Base-by-base conservation (phyloP, 1,140 invertebrate species). In the Heliconius himera region DNA sequence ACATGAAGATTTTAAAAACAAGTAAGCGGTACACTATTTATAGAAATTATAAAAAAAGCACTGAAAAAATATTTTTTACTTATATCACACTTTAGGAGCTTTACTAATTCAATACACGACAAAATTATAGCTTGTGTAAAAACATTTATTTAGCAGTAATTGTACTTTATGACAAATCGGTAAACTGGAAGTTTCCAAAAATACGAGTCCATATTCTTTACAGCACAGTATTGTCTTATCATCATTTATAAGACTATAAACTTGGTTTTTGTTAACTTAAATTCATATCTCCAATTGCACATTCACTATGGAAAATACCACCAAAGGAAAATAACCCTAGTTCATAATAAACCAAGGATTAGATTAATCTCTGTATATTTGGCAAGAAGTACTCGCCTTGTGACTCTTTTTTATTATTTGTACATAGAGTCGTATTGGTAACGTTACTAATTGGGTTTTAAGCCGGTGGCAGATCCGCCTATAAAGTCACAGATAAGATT, bases 291-390 rank as follows among this genome's bases (percentile, higher is more conserved):
- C 60, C 60, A 66, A 16, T 66, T 29, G 60, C 60, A 66, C 22
- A 29, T 26, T 5, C 13, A 51, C 26, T 11, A 72, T 60, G 76
- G 76, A 77, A 77, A 77, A 77, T 77, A 77, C 66, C 70, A 38
- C 41, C 3, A 41, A 26, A 70, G 46, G 70, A 77, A 71, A 77
- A 77, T 51, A 66, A 51, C 22, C 51, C 3, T 54, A 54, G 49
- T 74, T 74, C 29, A 74, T 49, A 74, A 74, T 49, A 29, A 73
- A 74, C 46, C 13, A 38, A 74, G 49, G 22, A 51, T 51, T 74
- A 49, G 29, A 16, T 74, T 72, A 66, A 66, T 66, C 60, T 66
- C 13, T 29, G 22, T 66, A 1, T 66, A 66, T 29, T 66, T 66
- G 60, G 60, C n/a, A 66, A 66, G 60, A 66, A 66, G 13, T 66